Conservation (phyloP, 2,113 vertebrate genomes). For the Ageneiosus marmoratus region DNA sequence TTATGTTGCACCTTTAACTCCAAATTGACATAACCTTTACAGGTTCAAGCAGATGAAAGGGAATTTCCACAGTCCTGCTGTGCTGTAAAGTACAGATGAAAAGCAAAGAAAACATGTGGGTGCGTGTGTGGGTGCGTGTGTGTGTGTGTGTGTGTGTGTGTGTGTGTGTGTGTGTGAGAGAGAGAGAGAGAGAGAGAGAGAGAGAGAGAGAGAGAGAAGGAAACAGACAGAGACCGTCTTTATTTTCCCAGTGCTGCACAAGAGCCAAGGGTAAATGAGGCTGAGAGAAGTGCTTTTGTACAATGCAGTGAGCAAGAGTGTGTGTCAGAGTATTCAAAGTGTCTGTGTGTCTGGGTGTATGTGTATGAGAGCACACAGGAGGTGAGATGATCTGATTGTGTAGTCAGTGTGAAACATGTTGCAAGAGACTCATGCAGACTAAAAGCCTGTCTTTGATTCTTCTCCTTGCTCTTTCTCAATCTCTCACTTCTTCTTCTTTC, state of each 20-base stretch:
- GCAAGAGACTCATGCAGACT: constrained; percentile 17
- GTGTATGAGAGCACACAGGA: constrained; percentile 11
- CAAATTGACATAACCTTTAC: constrained; percentile 42
- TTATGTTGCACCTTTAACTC: constrained; percentile 27
- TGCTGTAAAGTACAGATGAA: constrained; percentile 33
- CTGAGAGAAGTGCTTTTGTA: constrained; percentile 26
- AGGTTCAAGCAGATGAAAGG: constrained; percentile 40
- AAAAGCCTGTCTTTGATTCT: neutral
- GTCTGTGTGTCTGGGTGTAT: constrained; percentile 17
- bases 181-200: neutral
- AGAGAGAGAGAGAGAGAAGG: neutral
- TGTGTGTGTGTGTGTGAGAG: neutral
- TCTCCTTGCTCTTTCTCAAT: neutral
- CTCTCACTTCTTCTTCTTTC: neutral
- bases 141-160: neutral
- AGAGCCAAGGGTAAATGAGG: constrained; percentile 31
- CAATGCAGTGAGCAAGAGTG: constrained; percentile 13
- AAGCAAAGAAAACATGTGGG: constrained; percentile 25
- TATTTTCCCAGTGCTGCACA: constrained; percentile 38
- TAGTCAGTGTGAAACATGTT: constrained; percentile 12
- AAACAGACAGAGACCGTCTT: constrained; percentile 36
- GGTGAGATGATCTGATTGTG: constrained; percentile 42
- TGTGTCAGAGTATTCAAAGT: constrained; percentile 22
- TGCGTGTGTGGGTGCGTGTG: neutral
- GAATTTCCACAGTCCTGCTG: constrained; percentile 31